These are phyloP conservation scores for Cotesia glomerata DNA, from an alignment of 1,140 invertebrate genomes.

Conservation along the genomic window DNA sequence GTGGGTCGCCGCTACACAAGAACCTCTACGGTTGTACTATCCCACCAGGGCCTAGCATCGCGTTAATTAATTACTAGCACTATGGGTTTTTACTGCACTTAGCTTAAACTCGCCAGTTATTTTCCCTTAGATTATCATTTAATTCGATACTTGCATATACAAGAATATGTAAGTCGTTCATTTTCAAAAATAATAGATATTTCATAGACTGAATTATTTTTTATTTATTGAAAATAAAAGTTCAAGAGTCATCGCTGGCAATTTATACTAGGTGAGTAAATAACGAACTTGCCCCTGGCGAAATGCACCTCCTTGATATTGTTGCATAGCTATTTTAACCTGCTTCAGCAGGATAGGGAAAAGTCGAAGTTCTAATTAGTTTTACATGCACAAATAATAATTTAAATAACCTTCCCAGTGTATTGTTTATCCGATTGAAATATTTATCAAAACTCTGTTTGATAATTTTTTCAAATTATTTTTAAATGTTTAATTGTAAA, in stretches of 20 bases:
- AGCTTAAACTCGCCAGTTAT: conserved; percentile 47
- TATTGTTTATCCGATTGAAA: background rate
- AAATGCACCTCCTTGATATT: conserved; percentile 64
- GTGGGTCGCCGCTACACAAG: conserved; percentile 63
- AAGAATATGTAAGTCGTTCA: background rate
- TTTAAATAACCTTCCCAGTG: conserved; percentile 4
- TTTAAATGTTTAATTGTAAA: no score
- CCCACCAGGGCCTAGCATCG: conserved; percentile 61
- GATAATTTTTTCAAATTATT: no score
- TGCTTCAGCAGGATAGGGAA: conserved; percentile 59
- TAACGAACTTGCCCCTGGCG: conserved; percentile 61
- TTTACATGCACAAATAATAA: conserved; percentile 56
- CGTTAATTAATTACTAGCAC: conserved; percentile 52
- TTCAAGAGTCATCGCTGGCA: conserved; percentile 42
- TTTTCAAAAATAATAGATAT: background rate
- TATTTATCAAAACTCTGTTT: no score
- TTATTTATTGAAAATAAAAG: conserved; percentile 24
- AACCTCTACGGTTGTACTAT: conserved; percentile 63
- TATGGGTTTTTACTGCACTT: conserved; percentile 43
- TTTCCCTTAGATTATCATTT: background rate
- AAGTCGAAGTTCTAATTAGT: conserved; percentile 59
- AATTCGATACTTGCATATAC: background rate
- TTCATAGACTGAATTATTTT: background rate
- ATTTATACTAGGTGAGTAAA: conserved; percentile 61
- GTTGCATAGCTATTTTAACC: conserved; percentile 64